phyloP scores from a whole-genome alignment of 2,888 invertebrate species.

The Orgyia antiqua region DNA sequence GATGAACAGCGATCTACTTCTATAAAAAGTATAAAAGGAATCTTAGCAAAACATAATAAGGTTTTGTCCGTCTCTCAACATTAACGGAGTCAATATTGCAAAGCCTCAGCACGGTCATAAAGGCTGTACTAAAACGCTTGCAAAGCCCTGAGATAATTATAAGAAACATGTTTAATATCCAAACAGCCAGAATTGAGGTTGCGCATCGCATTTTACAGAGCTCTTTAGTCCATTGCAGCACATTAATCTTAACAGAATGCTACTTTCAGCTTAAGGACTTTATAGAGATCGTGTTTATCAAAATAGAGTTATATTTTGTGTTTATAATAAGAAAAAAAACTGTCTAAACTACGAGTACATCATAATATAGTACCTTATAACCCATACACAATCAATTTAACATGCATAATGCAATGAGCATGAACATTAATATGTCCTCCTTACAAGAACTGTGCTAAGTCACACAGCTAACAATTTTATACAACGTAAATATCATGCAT shows the following conservation, averaged over 20 bases:
- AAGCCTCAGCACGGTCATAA: slow-evolving; percentile 29
- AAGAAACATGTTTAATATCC: slow-evolving; percentile 37
- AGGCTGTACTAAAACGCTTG: slow-evolving; percentile 32
- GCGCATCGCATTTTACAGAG: slow-evolving; percentile 16
- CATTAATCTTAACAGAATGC: slow-evolving; percentile 34
- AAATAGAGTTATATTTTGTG: slow-evolving; percentile 8
- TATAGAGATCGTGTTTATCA: slow-evolving; percentile 11
- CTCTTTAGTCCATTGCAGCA: slow-evolving; percentile 26
- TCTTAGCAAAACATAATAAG: too few species aligned
- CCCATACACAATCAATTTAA: too few species aligned
- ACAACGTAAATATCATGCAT: too few species aligned
- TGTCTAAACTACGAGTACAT: too few species aligned
- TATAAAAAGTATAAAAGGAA: too few species aligned
- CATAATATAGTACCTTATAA: too few species aligned
- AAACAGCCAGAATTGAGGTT: slow-evolving; percentile 32
- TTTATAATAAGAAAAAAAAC: too few species aligned
- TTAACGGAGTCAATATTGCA: slow-evolving; percentile 31
- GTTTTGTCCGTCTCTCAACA: slow-evolving; percentile 34
- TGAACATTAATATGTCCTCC: too few species aligned
- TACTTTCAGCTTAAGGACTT: slow-evolving; percentile 26
- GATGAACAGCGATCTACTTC: too few species aligned
- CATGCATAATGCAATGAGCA: too few species aligned
- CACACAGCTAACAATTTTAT: too few species aligned
- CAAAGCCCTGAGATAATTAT: slow-evolving; percentile 37
- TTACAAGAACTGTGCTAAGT: too few species aligned